Base-by-base conservation (phyloP, 1,140 invertebrate species). In the Dinothrombium tinctorium region DNA sequence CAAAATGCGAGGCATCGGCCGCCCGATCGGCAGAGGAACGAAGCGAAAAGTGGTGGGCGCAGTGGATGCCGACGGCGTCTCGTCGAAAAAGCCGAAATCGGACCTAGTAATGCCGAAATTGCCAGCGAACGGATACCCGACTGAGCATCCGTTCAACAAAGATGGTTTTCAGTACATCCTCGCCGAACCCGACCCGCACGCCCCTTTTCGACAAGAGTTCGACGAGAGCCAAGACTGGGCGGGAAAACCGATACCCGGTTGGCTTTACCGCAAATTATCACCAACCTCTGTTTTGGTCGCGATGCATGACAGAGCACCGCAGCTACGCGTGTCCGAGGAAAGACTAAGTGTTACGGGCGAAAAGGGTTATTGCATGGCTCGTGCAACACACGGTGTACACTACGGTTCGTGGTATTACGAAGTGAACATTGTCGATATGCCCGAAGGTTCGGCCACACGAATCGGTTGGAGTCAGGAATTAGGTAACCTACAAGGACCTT, bases 81-180 rank as follows among this genome's bases (percentile, higher is more conserved):
- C 19, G 4, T 31, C 20, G 7, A 14, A 21, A 9, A 39, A 39
- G 21, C 39, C 39, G 5, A 49, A 47, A 40, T 69, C 69, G 1
- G 77, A 80, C 50, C 58, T 73, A 26, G 58, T 66, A 0, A 64
- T 72, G 0, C 69, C 79, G 17, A 86, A 89, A 59, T 58, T 67
- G 21, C 77, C 81, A 2, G 73, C 82, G 2, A 83, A 89, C 61
- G 86, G 87, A 1, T 95, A 92, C 59, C 89, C 90, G 0, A 62
- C 83, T 2, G 90, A 98, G 49, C 87, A 96, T 64, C 92, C 90
- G 0, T 95, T 83, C 53, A 96, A 96, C 52, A 95, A 95, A 61
- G 92, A 96, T 61, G 86, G 86, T 0, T 96, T 94, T 57, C 65
- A 89, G 33, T 98, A 98, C 55, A 79, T 94, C 48, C 60, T 96